phyloP scores from a whole-genome alignment of 2,888 invertebrate species.

The Phaedon cochleariae region DNA sequence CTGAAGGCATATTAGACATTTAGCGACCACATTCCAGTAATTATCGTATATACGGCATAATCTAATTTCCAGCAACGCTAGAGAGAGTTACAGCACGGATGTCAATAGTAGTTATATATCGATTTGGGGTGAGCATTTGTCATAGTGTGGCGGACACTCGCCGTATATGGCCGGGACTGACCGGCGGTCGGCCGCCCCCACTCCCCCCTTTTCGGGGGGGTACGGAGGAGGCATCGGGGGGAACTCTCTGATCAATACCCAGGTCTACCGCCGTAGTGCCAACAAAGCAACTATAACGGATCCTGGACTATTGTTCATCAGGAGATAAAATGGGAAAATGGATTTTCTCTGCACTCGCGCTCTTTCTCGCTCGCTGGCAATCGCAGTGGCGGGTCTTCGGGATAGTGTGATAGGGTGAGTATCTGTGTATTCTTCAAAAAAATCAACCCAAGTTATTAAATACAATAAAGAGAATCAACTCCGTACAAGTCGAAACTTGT shows the following conservation, averaged over 20 bases:
- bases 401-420: not conserved
- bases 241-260: conserved; percentile 63
- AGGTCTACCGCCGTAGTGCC: conserved; percentile 64
- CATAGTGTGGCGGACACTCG: conserved; percentile 61
- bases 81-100: conserved; percentile 52
- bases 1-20: not conserved
- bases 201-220: conserved; percentile 43
- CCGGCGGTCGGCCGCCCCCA: conserved; percentile 58
- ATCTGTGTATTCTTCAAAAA: too few relatives aligned
- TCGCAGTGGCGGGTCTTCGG: not conserved
- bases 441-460: too few relatives aligned
- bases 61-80: conserved; percentile 46
- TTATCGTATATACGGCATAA: conserved; percentile 44
- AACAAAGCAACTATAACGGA: conserved; percentile 65
- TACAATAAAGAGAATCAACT: too few relatives aligned
- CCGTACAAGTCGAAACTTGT: too few relatives aligned
- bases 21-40: conserved; percentile 20
- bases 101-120: conserved; percentile 63
- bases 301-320: conserved; percentile 64
- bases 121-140: conserved; percentile 62
- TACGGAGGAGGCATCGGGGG: conserved; percentile 56
- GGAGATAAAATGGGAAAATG: conserved; percentile 64
- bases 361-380: conserved; percentile 12
- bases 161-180: conserved; percentile 52
- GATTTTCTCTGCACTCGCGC: conserved; percentile 51